Evolutionary conservation across 2,888 invertebrate species (phyloP).

Genomic region (Erannis defoliaria): DNA sequence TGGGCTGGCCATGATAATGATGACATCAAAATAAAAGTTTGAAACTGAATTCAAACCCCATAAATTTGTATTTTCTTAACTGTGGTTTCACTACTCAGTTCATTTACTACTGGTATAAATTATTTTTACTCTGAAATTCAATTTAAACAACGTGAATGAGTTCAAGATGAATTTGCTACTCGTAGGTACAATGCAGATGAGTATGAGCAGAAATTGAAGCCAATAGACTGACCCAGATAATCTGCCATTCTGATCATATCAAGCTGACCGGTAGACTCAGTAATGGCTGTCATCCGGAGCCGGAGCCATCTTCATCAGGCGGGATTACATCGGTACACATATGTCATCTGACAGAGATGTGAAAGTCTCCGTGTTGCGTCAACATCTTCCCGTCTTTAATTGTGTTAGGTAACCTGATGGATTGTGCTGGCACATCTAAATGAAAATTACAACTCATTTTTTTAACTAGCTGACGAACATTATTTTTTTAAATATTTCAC

Average conservation of each 20-base stretch:
- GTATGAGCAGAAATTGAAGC: constrained; percentile 14
- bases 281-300: constrained; percentile 43
- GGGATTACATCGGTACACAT: constrained; percentile 46
- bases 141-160: background rate
- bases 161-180: background rate
- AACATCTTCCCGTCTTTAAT: constrained; percentile 41
- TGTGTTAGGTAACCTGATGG: constrained; percentile 27
- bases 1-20: too few species aligned
- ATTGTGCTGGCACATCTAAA: constrained; percentile 26
- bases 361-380: constrained; percentile 50
- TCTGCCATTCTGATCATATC: constrained; percentile 40
- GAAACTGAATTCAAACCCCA: background rate
- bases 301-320: constrained; percentile 41
- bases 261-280: constrained; percentile 35
- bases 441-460: constrained; percentile 12
- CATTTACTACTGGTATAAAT: too few species aligned
- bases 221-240: constrained; percentile 16
- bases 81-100: too few species aligned
- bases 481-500: background rate
- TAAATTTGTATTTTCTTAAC: too few species aligned
- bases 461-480: background rate
- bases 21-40: too few species aligned
- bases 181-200: background rate
- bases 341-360: constrained; percentile 49
- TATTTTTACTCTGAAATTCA: too few species aligned